phyloP scores from a whole-genome alignment of 2,888 invertebrate genomes.

The Melieria picta region DNA sequence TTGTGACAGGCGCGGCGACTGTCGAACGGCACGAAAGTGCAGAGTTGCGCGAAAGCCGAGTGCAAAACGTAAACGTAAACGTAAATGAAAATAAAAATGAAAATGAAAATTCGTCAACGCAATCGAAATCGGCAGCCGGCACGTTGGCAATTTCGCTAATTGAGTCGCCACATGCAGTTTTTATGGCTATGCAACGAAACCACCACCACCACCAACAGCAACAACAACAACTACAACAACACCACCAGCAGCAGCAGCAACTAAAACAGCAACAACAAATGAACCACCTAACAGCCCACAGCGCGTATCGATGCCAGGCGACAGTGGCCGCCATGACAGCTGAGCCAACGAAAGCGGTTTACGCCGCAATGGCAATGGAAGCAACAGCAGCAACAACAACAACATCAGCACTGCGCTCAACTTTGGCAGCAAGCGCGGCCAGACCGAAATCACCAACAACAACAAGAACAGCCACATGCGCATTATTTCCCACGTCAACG shows the following conservation, averaged over 20 bases:
- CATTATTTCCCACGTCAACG: constrained; percentile 24
- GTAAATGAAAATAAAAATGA: background rate
- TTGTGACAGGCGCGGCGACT: background rate
- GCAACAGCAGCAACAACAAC: too few relatives aligned
- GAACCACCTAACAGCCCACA: background rate
- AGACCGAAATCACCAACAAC: constrained; percentile 1
- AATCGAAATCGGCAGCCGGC: background rate
- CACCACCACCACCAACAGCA: constrained; percentile 17
- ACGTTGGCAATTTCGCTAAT: background rate
- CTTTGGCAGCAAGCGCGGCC: background rate
- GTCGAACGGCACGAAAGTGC: background rate
- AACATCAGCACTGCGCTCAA: too few relatives aligned
- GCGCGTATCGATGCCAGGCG: background rate
- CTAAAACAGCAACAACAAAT: background rate
- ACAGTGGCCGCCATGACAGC: constrained; percentile 1
- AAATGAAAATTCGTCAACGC: background rate
- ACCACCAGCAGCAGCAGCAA: constrained; percentile 20
- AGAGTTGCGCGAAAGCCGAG: too few relatives aligned
- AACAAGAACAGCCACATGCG: constrained; percentile 22
- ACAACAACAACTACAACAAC: constrained; percentile 28
- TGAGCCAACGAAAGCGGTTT: background rate
- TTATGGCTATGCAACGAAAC: background rate
- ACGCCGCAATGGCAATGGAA: background rate
- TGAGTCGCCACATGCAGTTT: too few relatives aligned
- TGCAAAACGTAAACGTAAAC: too few relatives aligned